These are phyloP conservation scores for Malurus cyaneus DNA, from an alignment of 2,113 vertebrate genomes.

Conservation along the genomic window DNA sequence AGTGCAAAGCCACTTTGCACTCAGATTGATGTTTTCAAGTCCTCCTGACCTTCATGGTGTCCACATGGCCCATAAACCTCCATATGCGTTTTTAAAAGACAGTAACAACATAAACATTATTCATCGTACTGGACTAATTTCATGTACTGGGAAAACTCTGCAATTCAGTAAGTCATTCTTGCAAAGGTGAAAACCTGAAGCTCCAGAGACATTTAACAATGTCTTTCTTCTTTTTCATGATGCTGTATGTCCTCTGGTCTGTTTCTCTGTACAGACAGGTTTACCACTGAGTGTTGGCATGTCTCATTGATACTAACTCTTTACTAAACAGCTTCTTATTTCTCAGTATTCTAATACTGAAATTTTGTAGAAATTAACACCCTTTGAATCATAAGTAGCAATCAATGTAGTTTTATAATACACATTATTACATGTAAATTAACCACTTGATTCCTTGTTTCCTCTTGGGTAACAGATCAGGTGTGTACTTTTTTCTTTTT, in stretches of 20 bases:
- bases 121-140: not conserved
- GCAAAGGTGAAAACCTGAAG: not conserved
- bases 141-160: not conserved
- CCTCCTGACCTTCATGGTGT: not conserved
- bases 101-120: not conserved
- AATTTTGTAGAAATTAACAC: not conserved
- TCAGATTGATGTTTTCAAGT: not conserved
- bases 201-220: not conserved
- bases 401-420: not conserved
- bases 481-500: not conserved
- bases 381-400: not conserved
- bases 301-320: not conserved
- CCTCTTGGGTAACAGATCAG: not conserved
- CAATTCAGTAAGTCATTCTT: not conserved
- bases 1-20: not conserved
- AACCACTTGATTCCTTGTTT: not conserved
- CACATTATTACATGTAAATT: not conserved
- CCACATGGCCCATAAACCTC: not conserved
- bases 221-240: not conserved
- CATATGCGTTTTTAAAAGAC: not conserved
- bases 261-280: not conserved
- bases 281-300: not conserved
- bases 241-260: not conserved
- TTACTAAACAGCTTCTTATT: not conserved
- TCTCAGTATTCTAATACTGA: not conserved